These are phyloP conservation scores for Tuta absoluta DNA, from an alignment of 2,888 invertebrate genomes.

Conservation along the genomic window DNA sequence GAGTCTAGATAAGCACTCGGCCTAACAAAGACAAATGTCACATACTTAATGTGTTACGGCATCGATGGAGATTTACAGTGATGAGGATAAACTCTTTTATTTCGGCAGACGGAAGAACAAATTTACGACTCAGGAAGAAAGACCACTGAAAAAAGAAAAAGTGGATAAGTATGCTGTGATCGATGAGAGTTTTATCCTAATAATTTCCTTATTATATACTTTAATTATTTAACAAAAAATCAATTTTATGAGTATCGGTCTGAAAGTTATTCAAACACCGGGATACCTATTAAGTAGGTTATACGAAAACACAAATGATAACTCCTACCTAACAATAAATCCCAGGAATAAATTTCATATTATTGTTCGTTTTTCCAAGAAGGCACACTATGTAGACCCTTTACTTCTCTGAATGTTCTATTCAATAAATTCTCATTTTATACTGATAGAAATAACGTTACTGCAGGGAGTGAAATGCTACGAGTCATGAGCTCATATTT, in stretches of 20 bases:
- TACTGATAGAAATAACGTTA: background rate
- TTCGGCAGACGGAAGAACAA: background rate
- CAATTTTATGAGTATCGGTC: no score
- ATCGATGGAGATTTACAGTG: constrained; percentile 8
- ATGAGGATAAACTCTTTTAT: constrained; percentile 4
- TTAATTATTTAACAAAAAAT: no score
- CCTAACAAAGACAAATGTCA: constrained; percentile 25
- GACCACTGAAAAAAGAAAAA: background rate
- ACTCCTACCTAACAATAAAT: background rate
- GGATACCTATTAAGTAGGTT: no score
- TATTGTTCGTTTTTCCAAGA: background rate
- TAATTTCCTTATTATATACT: no score
- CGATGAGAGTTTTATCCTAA: no score
- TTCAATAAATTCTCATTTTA: background rate
- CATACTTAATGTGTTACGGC: background rate
- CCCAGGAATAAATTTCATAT: background rate
- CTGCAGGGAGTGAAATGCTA: constrained; percentile 1
- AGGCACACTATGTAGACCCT: background rate
- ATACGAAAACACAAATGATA: background rate
- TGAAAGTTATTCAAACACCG: no score
- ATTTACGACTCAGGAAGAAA: background rate
- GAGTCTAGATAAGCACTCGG: constrained; percentile 22
- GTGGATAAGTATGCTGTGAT: no score
- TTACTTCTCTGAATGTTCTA: no score
- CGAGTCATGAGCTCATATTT: background rate